Conservation (phyloP, 2,888 invertebrate genomes). For the Nebria salina region DNA sequence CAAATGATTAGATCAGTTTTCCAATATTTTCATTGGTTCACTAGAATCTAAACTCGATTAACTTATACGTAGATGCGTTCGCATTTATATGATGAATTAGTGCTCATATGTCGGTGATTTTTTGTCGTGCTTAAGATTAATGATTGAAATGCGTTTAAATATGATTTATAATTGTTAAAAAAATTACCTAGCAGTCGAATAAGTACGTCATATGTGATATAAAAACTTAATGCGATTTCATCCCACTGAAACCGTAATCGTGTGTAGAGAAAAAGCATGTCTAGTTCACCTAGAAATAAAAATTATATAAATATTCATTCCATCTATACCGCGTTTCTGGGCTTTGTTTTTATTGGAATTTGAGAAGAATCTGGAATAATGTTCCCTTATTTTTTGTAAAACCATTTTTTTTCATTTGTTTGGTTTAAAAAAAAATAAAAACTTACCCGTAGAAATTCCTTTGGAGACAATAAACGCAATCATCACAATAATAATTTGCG, state of each 20-base stretch:
- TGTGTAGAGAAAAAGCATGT: conserved; percentile 37
- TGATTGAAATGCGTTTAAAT: too few relatives aligned
- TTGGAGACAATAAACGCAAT: conserved; percentile 28
- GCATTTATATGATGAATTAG: too few relatives aligned
- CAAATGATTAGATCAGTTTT: too few relatives aligned
- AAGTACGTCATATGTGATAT: conserved; percentile 27
- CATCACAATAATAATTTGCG: conserved; percentile 19
- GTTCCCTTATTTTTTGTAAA: background rate
- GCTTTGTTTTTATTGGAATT: too few relatives aligned
- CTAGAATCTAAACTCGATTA: too few relatives aligned
- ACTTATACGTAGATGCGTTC: too few relatives aligned
- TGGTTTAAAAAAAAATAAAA: background rate
- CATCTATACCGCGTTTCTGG: background rate
- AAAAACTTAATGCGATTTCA: conserved; percentile 24
- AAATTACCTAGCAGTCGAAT: conserved; percentile 34
- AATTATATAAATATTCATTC: conserved; percentile 2
- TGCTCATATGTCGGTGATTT: too few relatives aligned
- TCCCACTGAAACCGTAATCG: conserved; percentile 36
- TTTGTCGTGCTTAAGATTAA: too few relatives aligned
- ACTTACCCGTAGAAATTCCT: conserved; percentile 29
- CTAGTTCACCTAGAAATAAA: conserved; percentile 27
- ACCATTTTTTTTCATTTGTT: background rate
- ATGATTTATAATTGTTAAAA: too few relatives aligned
- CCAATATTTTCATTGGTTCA: too few relatives aligned
- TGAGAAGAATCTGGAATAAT: too few relatives aligned